Percentiles rank a stretch among this genome's conserved stretches.
Conservation (phyloP, 2,888 invertebrate genomes). For the Netelia virgata region DNA sequence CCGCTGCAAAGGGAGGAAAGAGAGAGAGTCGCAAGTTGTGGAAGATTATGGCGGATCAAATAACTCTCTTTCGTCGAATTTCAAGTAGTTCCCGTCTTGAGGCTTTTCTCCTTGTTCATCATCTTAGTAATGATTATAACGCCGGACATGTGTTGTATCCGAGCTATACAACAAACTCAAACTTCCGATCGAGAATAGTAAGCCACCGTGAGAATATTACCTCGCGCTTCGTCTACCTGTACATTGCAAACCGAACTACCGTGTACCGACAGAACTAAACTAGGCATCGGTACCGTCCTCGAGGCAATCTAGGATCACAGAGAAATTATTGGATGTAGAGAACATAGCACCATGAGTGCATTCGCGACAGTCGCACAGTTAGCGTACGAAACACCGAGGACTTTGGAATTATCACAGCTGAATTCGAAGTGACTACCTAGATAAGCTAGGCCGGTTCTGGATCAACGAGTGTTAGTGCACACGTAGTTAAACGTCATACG, state of each 20-base stretch:
- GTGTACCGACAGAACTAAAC: too few species aligned
- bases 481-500: too few species aligned
- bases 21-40: neutral
- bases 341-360: neutral
- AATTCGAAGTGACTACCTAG: neutral
- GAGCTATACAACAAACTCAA: conserved; percentile 4
- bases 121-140: neutral
- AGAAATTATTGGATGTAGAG: conserved; percentile 26
- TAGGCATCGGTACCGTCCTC: conserved; percentile 16
- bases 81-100: neutral
- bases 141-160: neutral
- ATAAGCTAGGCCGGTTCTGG: too few species aligned
- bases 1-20: conserved; percentile 24
- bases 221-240: too few species aligned
- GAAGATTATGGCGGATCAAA: conserved; percentile 13
- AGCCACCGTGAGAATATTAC: too few species aligned
- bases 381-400: neutral
- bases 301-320: conserved; percentile 25
- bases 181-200: too few species aligned
- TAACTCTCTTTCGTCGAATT: conserved; percentile 19
- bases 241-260: too few species aligned
- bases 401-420: conserved; percentile 3
- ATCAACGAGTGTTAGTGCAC: too few species aligned
- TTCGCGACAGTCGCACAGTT: neutral
- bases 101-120: conserved; percentile 3